Conservation (phyloP, 1,140 invertebrate genomes). For the Zaprionus ornatus region DNA sequence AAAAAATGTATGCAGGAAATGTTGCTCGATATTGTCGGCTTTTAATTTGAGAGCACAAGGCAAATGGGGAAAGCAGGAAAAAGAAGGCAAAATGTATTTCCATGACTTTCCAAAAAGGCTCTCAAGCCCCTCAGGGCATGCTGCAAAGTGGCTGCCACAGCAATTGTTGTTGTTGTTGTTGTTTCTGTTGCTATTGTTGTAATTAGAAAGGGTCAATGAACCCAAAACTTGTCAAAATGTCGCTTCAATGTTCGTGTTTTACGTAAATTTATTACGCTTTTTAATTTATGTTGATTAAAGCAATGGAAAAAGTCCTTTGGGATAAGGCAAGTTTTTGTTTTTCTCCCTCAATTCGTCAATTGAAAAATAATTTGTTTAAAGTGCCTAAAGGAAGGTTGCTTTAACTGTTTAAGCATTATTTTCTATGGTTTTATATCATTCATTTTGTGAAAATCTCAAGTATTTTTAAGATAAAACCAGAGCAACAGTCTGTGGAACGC, state of each 20-base stretch:
- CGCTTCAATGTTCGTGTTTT: constrained; percentile 23
- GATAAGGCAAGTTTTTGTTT: not conserved
- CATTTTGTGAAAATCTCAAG: not conserved
- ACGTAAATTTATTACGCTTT: constrained; percentile 30
- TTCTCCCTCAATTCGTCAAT: constrained; percentile 12
- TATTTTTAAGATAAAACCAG: too few species aligned
- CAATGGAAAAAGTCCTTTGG: not conserved
- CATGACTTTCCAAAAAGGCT: constrained; percentile 53
- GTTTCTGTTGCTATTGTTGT: constrained; percentile 29
- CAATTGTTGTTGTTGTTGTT: constrained; percentile 16
- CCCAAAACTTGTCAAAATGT: constrained; percentile 47
- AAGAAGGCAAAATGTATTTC: constrained; percentile 47
- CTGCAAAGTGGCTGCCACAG: not conserved
- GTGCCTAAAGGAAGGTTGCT: not conserved
- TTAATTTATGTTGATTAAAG: constrained; percentile 48
- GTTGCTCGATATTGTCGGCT: constrained; percentile 54
- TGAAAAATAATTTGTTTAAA: not conserved
- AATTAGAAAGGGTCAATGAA: constrained; percentile 57
- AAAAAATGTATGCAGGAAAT: constrained; percentile 10
- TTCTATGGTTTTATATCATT: not conserved
- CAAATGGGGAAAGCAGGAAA: not conserved
- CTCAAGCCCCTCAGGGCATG: constrained; percentile 25
- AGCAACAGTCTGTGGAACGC: too few species aligned
- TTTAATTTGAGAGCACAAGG: constrained; percentile 52
- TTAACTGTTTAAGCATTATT: not conserved